These are phyloP conservation scores for Eulemur rubriventer DNA, from an alignment of 2,797 vertebrate species.

Conservation along the genomic window DNA sequence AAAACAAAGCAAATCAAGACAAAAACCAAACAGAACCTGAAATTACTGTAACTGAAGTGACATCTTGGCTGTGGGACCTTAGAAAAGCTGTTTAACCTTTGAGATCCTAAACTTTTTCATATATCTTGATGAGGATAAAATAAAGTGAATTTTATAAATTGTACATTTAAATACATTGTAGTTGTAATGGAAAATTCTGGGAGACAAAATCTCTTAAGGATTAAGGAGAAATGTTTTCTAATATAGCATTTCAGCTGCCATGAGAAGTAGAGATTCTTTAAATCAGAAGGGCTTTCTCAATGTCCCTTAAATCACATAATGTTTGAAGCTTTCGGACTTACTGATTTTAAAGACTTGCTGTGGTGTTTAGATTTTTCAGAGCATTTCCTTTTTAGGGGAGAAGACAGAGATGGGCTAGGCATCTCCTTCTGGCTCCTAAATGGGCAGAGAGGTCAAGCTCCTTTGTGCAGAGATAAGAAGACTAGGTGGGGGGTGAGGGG, in stretches of 20 bases:
- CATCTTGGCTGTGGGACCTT: not conserved
- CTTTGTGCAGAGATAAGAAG: not conserved
- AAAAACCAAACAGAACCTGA: not conserved
- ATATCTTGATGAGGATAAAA: not conserved
- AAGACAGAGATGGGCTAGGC: not conserved
- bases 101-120: not conserved
- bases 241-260: not conserved
- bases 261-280: not conserved
- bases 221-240: constrained; percentile 29
- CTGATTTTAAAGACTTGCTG: constrained; percentile 34
- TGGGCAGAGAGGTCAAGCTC: not conserved
- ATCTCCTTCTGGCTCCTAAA: not conserved
- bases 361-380: not conserved
- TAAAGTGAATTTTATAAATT: constrained; percentile 13
- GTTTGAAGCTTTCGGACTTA: not conserved
- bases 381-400: not conserved
- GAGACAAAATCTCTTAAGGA: not conserved
- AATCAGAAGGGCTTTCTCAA: not conserved
- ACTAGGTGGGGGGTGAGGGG: not conserved
- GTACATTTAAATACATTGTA: not conserved
- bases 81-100: not conserved
- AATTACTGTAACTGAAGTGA: not conserved
- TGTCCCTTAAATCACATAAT: not conserved
- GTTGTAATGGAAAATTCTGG: not conserved
- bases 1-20: not conserved